Evolutionary conservation across 1,140 invertebrate species (phyloP).

Genomic region (Meloidogyne hapla): DNA sequence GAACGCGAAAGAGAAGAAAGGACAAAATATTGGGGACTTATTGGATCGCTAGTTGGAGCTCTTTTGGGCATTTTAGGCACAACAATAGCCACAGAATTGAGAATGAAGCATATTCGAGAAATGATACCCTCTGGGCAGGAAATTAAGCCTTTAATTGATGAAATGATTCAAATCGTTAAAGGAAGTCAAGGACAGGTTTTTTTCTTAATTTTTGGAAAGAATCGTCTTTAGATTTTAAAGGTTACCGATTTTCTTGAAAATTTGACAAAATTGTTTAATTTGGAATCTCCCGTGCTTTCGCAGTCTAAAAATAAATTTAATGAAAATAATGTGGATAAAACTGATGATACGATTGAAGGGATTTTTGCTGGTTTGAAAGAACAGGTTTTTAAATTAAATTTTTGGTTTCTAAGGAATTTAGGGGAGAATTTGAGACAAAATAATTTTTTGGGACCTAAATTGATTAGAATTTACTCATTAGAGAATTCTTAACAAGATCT

Average conservation of each 20-base stretch:
- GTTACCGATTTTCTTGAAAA: slow-evolving; percentile 44
- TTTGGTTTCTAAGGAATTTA: background rate
- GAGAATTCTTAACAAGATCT: no score
- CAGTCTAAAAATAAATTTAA: slow-evolving; percentile 23
- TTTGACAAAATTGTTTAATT: slow-evolving; percentile 33
- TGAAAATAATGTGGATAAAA: slow-evolving; percentile 12
- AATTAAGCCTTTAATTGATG: slow-evolving; percentile 43
- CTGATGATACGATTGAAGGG: slow-evolving; percentile 5
- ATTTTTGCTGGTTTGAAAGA: slow-evolving; percentile 39
- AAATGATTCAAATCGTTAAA: slow-evolving; percentile 42
- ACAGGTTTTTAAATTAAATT: slow-evolving; percentile 35
- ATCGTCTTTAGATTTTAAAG: slow-evolving; percentile 40
- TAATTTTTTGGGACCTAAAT: no score
- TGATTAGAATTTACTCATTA: no score
- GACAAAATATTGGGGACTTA: slow-evolving; percentile 78
- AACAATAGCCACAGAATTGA: slow-evolving; percentile 71
- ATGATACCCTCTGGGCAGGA: slow-evolving; percentile 67
- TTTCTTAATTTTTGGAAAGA: background rate
- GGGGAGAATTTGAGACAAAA: background rate
- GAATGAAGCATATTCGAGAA: slow-evolving; percentile 72
- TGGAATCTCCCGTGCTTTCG: slow-evolving; percentile 44
- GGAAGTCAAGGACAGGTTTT: slow-evolving; percentile 43
- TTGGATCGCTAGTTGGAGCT: slow-evolving; percentile 74
- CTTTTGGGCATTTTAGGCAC: slow-evolving; percentile 72
- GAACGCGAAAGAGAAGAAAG: slow-evolving; percentile 74